phyloP scores from a whole-genome alignment of 92 coral and sea anemone genomes.

The Actinostola sp. region DNA sequence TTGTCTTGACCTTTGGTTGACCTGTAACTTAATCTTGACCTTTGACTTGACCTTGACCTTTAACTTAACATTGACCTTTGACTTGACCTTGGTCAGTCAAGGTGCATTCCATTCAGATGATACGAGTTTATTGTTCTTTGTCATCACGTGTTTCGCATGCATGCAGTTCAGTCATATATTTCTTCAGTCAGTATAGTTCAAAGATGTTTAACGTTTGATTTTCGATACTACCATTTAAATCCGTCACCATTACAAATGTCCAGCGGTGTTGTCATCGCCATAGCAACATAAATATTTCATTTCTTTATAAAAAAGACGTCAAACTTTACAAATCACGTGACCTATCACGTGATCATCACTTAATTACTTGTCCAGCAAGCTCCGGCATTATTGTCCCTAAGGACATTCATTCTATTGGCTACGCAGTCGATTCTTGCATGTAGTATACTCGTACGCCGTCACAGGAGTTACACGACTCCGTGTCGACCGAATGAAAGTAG shows the following conservation, averaged over 20 bases:
- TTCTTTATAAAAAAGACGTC: conserved; percentile 12
- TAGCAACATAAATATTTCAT: not conserved
- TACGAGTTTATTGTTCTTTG: no score
- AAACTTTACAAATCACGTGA: conserved; percentile 9
- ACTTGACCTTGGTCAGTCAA: no score
- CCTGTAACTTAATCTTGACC: no score
- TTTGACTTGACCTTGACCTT: no score
- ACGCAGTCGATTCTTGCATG: conserved; percentile 64
- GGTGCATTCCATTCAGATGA: no score
- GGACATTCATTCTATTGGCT: not conserved
- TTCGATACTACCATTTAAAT: no score
- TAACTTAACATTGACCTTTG: no score
- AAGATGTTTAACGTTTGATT: no score
- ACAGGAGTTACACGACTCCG: conserved; percentile 83
- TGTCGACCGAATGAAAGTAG: conserved; percentile 88
- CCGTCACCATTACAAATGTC: not conserved
- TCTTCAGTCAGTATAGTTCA: no score
- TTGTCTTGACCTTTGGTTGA: no score
- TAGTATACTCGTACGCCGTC: conserved; percentile 84
- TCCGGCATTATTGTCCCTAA: not conserved
- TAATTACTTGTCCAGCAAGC: conserved; percentile 21
- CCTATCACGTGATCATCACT: conserved; percentile 2
- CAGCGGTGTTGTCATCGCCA: not conserved
- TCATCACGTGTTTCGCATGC: no score
- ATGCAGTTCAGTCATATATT: no score